Evolutionary conservation across 2,888 invertebrate genomes (phyloP).

Genomic region (Meiosimyza platycephala): DNA sequence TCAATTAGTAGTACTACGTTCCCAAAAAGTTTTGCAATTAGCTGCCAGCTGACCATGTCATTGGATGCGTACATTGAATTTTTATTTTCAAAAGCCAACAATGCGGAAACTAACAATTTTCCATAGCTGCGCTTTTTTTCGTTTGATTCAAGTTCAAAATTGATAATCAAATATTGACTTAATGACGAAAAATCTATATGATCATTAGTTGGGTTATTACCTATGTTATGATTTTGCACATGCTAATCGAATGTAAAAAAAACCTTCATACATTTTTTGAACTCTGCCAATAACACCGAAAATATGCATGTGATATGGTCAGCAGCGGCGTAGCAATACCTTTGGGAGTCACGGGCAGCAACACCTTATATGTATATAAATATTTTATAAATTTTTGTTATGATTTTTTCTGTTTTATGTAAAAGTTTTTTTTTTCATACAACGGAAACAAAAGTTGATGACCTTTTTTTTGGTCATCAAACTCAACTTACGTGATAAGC

Average conservation of each 20-base stretch:
- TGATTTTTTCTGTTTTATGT: too few relatives aligned
- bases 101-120: conserved; percentile 14
- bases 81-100: background rate
- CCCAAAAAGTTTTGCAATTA: conserved; percentile 7
- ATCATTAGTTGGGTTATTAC: background rate
- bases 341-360: too few relatives aligned
- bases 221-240: background rate
- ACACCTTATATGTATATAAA: too few relatives aligned
- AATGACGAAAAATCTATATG: background rate
- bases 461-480: too few relatives aligned
- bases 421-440: too few relatives aligned
- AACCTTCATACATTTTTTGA: conserved; percentile 35
- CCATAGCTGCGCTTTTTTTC: background rate
- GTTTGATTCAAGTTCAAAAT: conserved; percentile 19
- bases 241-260: background rate
- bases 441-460: too few relatives aligned
- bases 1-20: too few relatives aligned
- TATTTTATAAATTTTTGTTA: too few relatives aligned
- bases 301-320: too few relatives aligned
- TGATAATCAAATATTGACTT: background rate
- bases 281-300: background rate
- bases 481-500: too few relatives aligned
- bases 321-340: too few relatives aligned
- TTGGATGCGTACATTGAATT: conserved; percentile 31
- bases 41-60: conserved; percentile 36